Evolutionary conservation across 1,140 invertebrate genomes (phyloP).

Genomic region (Periplaneta americana): DNA sequence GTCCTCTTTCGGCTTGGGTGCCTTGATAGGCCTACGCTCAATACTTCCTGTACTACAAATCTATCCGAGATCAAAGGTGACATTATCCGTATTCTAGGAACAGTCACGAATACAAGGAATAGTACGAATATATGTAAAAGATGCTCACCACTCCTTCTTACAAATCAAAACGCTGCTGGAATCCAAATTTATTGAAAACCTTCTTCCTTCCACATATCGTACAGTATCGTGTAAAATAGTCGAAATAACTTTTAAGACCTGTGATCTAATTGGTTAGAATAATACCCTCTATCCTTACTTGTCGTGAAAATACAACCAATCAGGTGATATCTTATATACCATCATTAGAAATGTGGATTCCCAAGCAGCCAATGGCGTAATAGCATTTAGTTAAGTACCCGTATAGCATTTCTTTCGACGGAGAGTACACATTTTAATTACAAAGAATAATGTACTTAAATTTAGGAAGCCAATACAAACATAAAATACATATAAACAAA

Average conservation of each 20-base stretch:
- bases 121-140: background rate
- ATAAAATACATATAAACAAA: background rate
- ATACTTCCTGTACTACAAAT: constrained; percentile 25
- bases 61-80: constrained; percentile 1
- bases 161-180: constrained; percentile 26
- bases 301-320: constrained; percentile 50
- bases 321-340: constrained; percentile 53
- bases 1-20: constrained; percentile 36
- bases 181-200: constrained; percentile 32
- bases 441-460: background rate
- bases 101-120: background rate
- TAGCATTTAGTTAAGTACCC: constrained; percentile 32
- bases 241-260: constrained; percentile 29
- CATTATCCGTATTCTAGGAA: background rate
- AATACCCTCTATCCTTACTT: constrained; percentile 34
- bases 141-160: constrained; percentile 14
- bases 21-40: constrained; percentile 27
- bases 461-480: background rate
- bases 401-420: constrained; percentile 16
- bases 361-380: constrained; percentile 48
- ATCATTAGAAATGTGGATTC: constrained; percentile 48
- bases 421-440: background rate
- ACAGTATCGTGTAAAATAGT: constrained; percentile 31
- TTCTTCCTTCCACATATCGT: constrained; percentile 30
- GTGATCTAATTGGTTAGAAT: constrained; percentile 43